A percentile compares a stretch with the other conserved stretches of the same genome.
Conservation (phyloP, 2,113 vertebrate species). For the Mirounga angustirostris region DNA sequence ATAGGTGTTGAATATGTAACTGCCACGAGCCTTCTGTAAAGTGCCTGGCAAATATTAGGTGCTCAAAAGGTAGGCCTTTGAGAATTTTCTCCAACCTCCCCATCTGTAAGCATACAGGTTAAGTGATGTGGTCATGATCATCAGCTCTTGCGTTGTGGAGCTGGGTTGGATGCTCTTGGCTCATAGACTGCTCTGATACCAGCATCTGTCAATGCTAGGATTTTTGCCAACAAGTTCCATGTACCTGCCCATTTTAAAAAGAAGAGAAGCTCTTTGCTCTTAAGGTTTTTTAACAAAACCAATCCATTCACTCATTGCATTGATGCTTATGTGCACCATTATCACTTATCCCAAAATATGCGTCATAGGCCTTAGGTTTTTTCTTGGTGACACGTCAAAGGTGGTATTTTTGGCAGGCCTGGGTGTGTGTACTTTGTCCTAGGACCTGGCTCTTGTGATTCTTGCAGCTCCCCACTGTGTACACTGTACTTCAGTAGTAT, state of each 20-base stretch:
- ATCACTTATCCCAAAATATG: neutral
- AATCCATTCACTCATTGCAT: neutral
- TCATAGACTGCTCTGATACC: neutral
- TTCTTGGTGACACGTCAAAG: neutral
- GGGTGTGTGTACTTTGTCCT: neutral
- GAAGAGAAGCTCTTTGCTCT: neutral
- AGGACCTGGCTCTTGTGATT: neutral
- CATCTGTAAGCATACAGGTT: neutral
- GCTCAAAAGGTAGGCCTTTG: neutral
- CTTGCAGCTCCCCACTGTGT: neutral
- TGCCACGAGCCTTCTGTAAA: neutral
- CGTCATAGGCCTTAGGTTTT: neutral
- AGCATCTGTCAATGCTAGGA: neutral
- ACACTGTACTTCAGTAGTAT: neutral
- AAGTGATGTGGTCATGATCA: neutral
- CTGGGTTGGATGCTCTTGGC: neutral
- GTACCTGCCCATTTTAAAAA: neutral
- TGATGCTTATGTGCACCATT: neutral
- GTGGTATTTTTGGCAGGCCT: neutral
- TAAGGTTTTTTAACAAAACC: neutral
- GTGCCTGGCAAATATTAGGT: neutral
- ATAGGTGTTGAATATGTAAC: neutral
- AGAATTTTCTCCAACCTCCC: neutral
- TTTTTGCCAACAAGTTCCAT: neutral
- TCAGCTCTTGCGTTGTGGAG: neutral